phyloP scores from a whole-genome alignment of 2,888 invertebrate species.

The Yponomeuta cagnagella region DNA sequence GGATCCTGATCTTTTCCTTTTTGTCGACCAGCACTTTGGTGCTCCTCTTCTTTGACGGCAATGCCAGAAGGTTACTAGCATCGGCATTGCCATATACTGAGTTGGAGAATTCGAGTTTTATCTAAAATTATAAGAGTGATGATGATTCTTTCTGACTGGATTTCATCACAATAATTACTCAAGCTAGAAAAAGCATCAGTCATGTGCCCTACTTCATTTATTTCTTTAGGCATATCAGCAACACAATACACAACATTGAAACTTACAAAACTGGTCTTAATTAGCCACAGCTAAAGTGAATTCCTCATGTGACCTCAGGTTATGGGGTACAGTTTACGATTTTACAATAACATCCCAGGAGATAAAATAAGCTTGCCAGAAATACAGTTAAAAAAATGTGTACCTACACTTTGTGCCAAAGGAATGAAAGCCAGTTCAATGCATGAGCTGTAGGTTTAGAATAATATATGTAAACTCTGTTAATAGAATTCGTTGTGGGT shows the following conservation, averaged over 20 bases:
- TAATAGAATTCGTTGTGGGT: no score
- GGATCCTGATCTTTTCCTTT: conserved; percentile 76
- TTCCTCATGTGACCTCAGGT: no score
- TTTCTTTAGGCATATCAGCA: not conserved
- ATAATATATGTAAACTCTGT: no score
- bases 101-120: conserved; percentile 78
- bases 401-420: no score
- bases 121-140: conserved; percentile 55
- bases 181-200: not conserved
- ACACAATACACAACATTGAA: not conserved
- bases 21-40: conserved; percentile 80
- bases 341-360: no score
- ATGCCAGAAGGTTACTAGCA: conserved; percentile 84
- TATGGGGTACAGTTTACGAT: no score
- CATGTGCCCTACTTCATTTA: not conserved
- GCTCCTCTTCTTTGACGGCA: conserved; percentile 88
- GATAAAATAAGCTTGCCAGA: no score
- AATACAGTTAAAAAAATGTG: no score
- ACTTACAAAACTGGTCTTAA: no score
- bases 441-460: no score
- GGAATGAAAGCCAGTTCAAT: no score
- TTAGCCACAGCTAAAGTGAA: no score
- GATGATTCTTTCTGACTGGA: not conserved
- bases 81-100: conserved; percentile 77
- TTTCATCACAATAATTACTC: not conserved